Conservation (phyloP, 2,113 vertebrate genomes). For the Stigmatopora argus region DNA sequence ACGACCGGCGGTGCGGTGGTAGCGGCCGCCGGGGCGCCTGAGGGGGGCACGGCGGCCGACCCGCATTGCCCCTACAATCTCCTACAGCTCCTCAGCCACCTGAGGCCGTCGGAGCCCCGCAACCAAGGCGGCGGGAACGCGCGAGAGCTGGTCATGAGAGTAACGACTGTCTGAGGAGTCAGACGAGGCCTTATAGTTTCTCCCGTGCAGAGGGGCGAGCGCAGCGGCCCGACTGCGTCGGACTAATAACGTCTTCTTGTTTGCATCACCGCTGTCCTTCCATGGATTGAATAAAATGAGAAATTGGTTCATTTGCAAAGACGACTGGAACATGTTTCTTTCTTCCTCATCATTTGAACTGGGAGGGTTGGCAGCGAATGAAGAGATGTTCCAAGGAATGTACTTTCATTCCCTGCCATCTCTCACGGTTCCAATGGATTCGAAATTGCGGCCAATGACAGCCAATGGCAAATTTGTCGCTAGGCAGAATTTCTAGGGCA, state of each 20-base stretch:
- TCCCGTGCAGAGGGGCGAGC: conserved; percentile 24
- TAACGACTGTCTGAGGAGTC: conserved; percentile 89
- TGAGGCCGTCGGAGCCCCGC: conserved; percentile 86
- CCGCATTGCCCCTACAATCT: conserved; percentile 97
- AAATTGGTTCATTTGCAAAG: conserved; percentile 63
- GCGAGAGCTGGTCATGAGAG: conserved; percentile 98
- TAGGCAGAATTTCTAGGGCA: background rate
- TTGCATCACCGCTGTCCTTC: conserved; percentile 64
- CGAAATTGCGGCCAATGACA: too few relatives aligned
- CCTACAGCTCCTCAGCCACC: conserved; percentile 93
- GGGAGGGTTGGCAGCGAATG: too few relatives aligned
- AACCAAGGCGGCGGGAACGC: conserved; percentile 75
- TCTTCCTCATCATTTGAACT: too few relatives aligned
- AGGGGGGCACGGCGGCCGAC: conserved; percentile 74
- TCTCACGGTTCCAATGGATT: too few relatives aligned
- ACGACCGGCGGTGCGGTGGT: conserved; percentile 54
- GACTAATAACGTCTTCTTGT: conserved; percentile 51
- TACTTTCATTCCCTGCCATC: too few relatives aligned
- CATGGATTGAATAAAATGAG: conserved; percentile 62
- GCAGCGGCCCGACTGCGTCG: conserved; percentile 43
- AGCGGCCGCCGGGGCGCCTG: conserved; percentile 50
- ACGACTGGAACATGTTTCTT: conserved; percentile 35
- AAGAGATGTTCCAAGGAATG: too few relatives aligned
- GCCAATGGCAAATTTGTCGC: background rate
- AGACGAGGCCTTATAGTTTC: conserved; percentile 67